Percentiles rank a stretch among this genome's conserved stretches.
Conservation (phyloP, 2,113 vertebrate species). For the Plestiodon gilberti region DNA sequence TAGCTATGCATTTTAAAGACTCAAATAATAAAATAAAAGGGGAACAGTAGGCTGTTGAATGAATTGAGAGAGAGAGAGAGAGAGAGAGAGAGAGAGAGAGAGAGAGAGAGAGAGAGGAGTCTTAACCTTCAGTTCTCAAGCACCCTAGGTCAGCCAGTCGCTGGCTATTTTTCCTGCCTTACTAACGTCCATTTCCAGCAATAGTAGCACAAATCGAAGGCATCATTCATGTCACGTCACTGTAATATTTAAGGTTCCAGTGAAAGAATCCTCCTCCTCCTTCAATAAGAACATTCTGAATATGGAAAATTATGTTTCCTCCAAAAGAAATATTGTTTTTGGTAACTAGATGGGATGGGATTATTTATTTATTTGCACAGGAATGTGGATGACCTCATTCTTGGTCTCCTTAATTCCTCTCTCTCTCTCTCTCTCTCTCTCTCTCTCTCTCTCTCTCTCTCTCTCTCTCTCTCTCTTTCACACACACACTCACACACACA, state of each 20-base stretch:
- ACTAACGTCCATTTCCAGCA: conserved; percentile 64
- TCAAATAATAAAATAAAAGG: not conserved
- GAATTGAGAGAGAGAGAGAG: conserved; percentile 64
- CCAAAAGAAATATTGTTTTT: conserved; percentile 20
- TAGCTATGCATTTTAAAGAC: not conserved
- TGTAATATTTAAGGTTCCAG: conserved; percentile 14
- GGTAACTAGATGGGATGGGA: not conserved
- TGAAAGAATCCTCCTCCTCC: not conserved
- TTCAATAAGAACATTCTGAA: conserved; percentile 5
- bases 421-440: not conserved
- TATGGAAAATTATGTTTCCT: conserved; percentile 12
- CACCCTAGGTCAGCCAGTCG: conserved; percentile 68
- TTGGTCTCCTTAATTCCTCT: not conserved
- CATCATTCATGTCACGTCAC: conserved; percentile 41
- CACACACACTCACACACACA: too few relatives aligned
- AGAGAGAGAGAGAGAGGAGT: conserved; percentile 58
- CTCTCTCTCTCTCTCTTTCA: too few relatives aligned
- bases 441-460: too few relatives aligned
- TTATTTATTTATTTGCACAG: conserved; percentile 2
- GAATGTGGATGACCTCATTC: not conserved
- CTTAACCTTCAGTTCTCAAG: conserved; percentile 79
- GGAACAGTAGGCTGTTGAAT: conserved; percentile 39
- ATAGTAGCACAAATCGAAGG: conserved; percentile 40
- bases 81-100: too few relatives aligned
- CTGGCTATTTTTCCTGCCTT: conserved; percentile 53